phyloP scores from a whole-genome alignment of 2,797 vertebrate genomes.

The Cynopterus sphinx region DNA sequence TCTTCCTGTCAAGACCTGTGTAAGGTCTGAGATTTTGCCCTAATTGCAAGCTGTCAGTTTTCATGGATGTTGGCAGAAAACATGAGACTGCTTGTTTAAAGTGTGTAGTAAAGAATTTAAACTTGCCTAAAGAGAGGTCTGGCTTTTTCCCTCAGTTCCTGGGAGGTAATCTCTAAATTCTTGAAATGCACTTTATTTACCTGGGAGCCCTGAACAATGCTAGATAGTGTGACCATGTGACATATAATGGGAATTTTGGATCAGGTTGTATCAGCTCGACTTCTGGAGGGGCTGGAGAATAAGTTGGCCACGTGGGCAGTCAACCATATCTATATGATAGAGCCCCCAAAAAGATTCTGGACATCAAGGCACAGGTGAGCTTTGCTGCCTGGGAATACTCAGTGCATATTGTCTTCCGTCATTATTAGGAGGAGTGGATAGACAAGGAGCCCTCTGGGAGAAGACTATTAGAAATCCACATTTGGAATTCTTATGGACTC shows the following conservation, averaged over 20 bases:
- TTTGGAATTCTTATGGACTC: background rate
- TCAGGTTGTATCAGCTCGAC: background rate
- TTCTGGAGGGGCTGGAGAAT: too few species aligned
- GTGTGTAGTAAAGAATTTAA: background rate
- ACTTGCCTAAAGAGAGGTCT: background rate
- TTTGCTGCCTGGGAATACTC: background rate
- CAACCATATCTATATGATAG: background rate
- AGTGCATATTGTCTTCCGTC: background rate
- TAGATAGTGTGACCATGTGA: background rate
- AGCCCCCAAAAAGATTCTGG: background rate
- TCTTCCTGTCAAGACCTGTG: background rate
- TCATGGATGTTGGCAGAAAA: background rate
- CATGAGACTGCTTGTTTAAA: background rate
- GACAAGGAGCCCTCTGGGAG: background rate
- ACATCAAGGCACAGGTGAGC: accelerated
- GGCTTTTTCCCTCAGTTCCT: background rate
- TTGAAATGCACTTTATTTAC: background rate
- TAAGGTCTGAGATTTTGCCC: background rate
- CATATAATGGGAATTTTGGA: background rate
- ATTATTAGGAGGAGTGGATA: background rate
- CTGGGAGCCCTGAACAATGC: too few species aligned
- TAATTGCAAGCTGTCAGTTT: background rate
- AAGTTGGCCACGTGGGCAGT: background rate
- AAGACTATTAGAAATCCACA: background rate
- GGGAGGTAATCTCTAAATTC: background rate